phyloP scores from a whole-genome alignment of 2,113 vertebrate genomes.

The Dermatemys mawii region DNA sequence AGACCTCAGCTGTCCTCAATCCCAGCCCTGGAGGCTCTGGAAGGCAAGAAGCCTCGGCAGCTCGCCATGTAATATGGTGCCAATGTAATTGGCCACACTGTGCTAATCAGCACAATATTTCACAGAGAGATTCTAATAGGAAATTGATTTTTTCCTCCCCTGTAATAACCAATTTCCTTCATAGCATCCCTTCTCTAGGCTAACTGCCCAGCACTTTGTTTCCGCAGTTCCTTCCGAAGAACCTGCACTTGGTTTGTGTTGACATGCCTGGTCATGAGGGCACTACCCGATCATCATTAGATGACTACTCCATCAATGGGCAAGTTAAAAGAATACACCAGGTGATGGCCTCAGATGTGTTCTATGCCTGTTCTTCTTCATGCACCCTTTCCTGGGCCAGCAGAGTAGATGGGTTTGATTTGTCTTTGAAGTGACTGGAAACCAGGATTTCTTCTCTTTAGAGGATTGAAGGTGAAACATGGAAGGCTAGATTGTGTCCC shows the following conservation, averaged over 20 bases:
- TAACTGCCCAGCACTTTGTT: conserved; percentile 14
- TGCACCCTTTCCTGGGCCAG: neutral
- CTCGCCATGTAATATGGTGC: neutral
- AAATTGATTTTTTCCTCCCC: accelerated
- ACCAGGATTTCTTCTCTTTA: neutral
- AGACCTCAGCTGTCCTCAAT: too few relatives aligned
- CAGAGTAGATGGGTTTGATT: neutral
- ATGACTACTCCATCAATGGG: conserved; percentile 91
- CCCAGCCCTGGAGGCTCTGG: too few relatives aligned
- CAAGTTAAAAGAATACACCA: conserved; percentile 92
- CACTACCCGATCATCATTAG: conserved; percentile 85
- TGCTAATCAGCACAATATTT: neutral
- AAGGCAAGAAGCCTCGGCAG: too few relatives aligned
- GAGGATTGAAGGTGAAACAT: neutral
- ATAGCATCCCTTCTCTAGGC: accelerated
- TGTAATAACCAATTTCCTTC: accelerated
- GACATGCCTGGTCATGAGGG: conserved; percentile 97
- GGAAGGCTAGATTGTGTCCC: neutral
- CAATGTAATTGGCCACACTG: neutral
- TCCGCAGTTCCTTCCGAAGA: conserved; percentile 87
- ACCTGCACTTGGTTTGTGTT: conserved; percentile 90
- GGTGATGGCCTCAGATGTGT: conserved; percentile 72
- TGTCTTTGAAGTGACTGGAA: neutral
- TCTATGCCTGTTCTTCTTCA: neutral
- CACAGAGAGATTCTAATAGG: neutral